phyloP scores from a whole-genome alignment of 2,888 invertebrate genomes.

The Esperia sulphurella region DNA sequence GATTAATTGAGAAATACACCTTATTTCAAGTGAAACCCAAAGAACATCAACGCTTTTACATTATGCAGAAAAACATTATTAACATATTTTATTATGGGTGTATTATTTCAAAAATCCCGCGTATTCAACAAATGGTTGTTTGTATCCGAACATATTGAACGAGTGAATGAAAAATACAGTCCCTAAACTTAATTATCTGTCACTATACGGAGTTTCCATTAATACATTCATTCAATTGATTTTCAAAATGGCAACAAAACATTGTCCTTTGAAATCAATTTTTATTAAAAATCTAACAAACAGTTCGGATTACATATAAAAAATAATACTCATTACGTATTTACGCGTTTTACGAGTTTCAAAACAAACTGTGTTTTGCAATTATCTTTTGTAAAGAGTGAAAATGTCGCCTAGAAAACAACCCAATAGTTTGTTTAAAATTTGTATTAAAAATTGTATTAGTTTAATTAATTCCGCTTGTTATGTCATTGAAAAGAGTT shows the following conservation, averaged over 20 bases:
- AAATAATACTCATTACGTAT: neutral
- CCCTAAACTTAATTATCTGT: too few relatives aligned
- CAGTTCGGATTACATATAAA: neutral
- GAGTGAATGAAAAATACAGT: too few relatives aligned
- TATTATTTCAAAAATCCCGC: too few relatives aligned
- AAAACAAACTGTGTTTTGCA: neutral
- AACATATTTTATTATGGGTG: too few relatives aligned
- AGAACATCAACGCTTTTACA: too few relatives aligned
- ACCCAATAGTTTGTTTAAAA: conserved; percentile 59
- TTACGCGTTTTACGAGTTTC: neutral
- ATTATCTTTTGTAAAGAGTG: conserved; percentile 1
- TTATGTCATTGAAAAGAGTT: conserved; percentile 61
- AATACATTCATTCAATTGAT: neutral
- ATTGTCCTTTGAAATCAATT: neutral
- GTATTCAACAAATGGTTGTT: too few relatives aligned
- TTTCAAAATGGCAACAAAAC: neutral
- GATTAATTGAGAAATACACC: too few relatives aligned
- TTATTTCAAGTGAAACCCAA: too few relatives aligned
- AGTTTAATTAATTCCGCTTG: conserved; percentile 64
- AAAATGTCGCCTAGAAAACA: conserved; percentile 70
- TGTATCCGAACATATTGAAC: neutral
- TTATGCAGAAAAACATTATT: too few relatives aligned
- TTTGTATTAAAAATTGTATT: conserved; percentile 62
- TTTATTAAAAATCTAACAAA: neutral
- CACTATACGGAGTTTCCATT: too few relatives aligned